phyloP scores from a whole-genome alignment of 2,888 invertebrate species.

The Drosophila recens region DNA sequence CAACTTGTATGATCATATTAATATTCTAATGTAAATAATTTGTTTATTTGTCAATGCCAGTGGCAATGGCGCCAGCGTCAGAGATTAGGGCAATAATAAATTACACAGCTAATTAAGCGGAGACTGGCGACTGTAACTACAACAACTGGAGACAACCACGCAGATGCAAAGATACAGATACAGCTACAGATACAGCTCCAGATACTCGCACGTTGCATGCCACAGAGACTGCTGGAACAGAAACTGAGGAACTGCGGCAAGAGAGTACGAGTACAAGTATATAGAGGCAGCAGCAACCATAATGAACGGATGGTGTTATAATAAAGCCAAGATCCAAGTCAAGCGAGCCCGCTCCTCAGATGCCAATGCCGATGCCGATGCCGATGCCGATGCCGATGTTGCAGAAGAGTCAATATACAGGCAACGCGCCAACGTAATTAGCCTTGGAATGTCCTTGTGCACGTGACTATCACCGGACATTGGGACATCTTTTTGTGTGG shows the following conservation, averaged over 20 bases:
- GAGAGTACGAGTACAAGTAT: background rate
- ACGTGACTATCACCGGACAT: conserved; percentile 70
- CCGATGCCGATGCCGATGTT: conserved; percentile 10
- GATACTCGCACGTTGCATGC: conserved; percentile 51
- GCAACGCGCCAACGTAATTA: conserved; percentile 73
- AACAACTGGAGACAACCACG: conserved; percentile 62
- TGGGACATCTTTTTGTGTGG: conserved; percentile 24
- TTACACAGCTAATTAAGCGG: conserved; percentile 77
- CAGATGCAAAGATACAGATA: conserved; percentile 73
- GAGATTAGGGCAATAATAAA: conserved; percentile 77
- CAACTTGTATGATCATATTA: conserved; percentile 39
- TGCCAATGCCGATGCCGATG: conserved; percentile 5
- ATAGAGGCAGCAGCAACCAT: conserved; percentile 42
- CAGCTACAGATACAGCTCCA: conserved; percentile 21
- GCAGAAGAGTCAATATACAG: conserved; percentile 7
- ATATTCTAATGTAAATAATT: conserved; percentile 75
- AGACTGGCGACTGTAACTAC: conserved; percentile 37
- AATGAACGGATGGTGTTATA: conserved; percentile 69
- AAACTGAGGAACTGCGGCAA: conserved; percentile 11
- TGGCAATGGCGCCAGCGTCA: conserved; percentile 51
- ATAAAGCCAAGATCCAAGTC: conserved; percentile 48
- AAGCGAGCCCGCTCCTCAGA: conserved; percentile 28
- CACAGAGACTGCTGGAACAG: conserved; percentile 48
- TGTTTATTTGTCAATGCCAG: conserved; percentile 76
- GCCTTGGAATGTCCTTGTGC: conserved; percentile 81